These are phyloP conservation scores for Dendronephthya gigantea DNA, from an alignment of 64 coral and sea anemone genomes.

Conservation along the genomic window DNA sequence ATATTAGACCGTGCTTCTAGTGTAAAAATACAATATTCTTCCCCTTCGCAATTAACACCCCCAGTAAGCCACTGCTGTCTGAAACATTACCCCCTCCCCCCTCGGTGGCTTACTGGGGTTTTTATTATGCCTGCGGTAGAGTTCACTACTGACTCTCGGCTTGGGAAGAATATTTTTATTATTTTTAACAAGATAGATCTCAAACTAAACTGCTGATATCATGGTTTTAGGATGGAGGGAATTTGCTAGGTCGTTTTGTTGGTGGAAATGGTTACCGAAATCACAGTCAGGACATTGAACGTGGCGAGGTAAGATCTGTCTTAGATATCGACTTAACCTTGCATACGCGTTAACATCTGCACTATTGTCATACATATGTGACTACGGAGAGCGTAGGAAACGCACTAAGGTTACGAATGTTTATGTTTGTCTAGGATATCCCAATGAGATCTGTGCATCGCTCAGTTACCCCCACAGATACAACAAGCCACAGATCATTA, in stretches of 20 bases:
- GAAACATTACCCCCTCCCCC: too few relatives aligned
- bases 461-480: neutral
- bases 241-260: constrained; percentile 55
- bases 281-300: constrained; percentile 48
- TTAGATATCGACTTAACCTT: neutral
- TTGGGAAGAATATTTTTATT: too few relatives aligned
- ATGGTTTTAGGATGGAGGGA: neutral
- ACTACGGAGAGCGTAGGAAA: neutral
- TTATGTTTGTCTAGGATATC: neutral
- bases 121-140: too few relatives aligned
- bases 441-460: neutral
- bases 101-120: too few relatives aligned
- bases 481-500: neutral
- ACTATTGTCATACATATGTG: too few relatives aligned
- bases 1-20: too few relatives aligned
- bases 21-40: too few relatives aligned
- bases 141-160: too few relatives aligned
- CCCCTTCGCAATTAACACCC: too few relatives aligned
- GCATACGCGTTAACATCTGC: too few relatives aligned
- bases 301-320: constrained; percentile 40
- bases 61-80: too few relatives aligned
- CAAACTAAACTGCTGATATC: neutral
- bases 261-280: constrained; percentile 59
- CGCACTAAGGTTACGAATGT: neutral
- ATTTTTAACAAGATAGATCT: too few relatives aligned